Evolutionary conservation across 2,888 invertebrate genomes (phyloP), one percentile per base, ranked within the genome.

Genomic region (Sinodicranocentrus sp.): DNA sequence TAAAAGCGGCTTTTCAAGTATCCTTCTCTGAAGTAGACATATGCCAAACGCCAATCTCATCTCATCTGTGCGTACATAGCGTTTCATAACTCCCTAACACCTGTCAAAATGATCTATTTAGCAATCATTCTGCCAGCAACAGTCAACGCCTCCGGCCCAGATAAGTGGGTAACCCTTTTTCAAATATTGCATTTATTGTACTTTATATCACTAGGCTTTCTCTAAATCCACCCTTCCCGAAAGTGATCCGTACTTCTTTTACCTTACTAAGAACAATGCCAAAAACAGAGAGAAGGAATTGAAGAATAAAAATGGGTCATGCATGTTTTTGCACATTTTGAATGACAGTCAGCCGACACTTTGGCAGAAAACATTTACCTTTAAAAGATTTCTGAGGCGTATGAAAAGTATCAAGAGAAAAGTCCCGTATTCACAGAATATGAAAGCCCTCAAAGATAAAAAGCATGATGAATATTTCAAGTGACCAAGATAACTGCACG

Each of bases 311-410:
- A 57, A 43, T 57, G 26, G 77, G 77, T 39, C 54, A 67, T 39
- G 28, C 54, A 17, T 44, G 59, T 68, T 77, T 77, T 77, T 33
- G 33, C 76, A 76, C 70, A 48, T 70, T 78, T 26, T 77, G 52
- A 78, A 54, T 39, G 78, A 78, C 68, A 78, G 21, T 70, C 28
- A 28, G 48, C 15, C 39, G 63, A 61, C 26, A 21, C 54, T 8
- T 57, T 59, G 59, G 52, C 70, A 70, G 25, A 52, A 48, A 17
- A 43, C 33, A 52, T 68, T 52, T 78, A 8, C 70, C 44, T 70
- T 21, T 23, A 3, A 48, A 70, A 65, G 5, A 48, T 5, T 48
- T 48, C 3, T 2, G 2, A 48, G 48, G 3, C 48, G n/a, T 2
- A 48, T 48, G 48, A 48, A 48, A 10, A 48, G 15, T 48, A 10